Evolutionary conservation across 2,797 vertebrate genomes (phyloP), one percentile per base, ranked within the genome.

Genomic region (Oreortyx pictus): DNA sequence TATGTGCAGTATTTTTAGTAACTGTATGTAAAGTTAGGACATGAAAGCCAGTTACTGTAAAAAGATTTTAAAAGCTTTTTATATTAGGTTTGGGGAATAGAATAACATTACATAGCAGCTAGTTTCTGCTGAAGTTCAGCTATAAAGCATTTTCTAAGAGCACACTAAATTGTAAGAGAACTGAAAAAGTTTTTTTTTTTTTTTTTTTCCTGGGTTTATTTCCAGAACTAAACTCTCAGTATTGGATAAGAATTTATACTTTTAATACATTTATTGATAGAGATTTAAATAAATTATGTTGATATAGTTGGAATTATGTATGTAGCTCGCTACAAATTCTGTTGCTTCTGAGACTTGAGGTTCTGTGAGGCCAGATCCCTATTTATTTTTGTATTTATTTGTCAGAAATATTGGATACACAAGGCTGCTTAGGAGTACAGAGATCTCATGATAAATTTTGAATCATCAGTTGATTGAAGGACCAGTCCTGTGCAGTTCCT

Each of bases 381-480:
- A 97, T 97, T 97, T 97, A 97, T 97, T 97, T 97, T 96, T 96
- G 81, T 97, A 97, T 97, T 97, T 97, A 97, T 97, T 97, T 95
- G 94, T 95, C 95, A 88, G 90, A 95, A 94, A 72, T 90, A 88
- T 89, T 90, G 86, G 91, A 89, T 88, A 72, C 3, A 19, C 86
- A 88, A 91, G 90, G 60, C 73, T 72, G 83, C 72, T 88, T 67
- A 93, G 87, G 64, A 47, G 60, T 87, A 70, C 57, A 88, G 86
- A 94, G 68, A 92, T 91, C 56, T 88, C 85, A 33, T 76, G 70
- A 47, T 80, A 88, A 88, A 86, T 91, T 91, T 71, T 64, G 88
- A 89, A 73, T 74, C 68, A 37, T 52, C 81, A 86, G 70, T 56
- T 79, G 78, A 44, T 73, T 74, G 79, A 85, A 95, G 60, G 90